Conservation (phyloP, 2,113 vertebrate genomes). For the Corynorhinus townsendii region DNA sequence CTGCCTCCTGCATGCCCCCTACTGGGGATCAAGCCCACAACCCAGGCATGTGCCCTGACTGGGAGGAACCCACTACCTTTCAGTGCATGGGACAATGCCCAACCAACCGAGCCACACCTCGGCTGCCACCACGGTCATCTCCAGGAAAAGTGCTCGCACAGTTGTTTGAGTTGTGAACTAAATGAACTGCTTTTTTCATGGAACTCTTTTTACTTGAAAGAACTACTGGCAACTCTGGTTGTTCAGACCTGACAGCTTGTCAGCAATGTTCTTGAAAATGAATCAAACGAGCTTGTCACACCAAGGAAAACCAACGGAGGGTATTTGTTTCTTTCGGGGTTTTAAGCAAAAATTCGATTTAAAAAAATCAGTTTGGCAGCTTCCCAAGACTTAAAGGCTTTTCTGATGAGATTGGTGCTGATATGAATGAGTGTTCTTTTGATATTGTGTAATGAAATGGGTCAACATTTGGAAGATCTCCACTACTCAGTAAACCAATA, state of each 20-base stretch:
- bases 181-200: neutral
- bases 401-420: neutral
- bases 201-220: neutral
- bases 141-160: neutral
- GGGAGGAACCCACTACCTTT: neutral
- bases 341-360: neutral
- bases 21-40: no score
- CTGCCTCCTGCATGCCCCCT: neutral
- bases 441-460: neutral
- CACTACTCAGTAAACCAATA: neutral
- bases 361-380: neutral
- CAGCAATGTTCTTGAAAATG: neutral
- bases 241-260: neutral
- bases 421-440: neutral
- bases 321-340: neutral
- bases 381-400: neutral
- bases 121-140: fast-evolving
- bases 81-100: neutral
- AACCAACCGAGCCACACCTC: neutral
- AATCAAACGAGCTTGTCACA: neutral
- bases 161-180: neutral
- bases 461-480: neutral
- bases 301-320: neutral
- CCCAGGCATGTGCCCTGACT: neutral
- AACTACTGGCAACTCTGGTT: neutral